A percentile compares a stretch with the other conserved stretches of the same genome.
Evolutionary conservation across 2,797 vertebrate species (phyloP).

Genomic region (Merluccius polli): DNA sequence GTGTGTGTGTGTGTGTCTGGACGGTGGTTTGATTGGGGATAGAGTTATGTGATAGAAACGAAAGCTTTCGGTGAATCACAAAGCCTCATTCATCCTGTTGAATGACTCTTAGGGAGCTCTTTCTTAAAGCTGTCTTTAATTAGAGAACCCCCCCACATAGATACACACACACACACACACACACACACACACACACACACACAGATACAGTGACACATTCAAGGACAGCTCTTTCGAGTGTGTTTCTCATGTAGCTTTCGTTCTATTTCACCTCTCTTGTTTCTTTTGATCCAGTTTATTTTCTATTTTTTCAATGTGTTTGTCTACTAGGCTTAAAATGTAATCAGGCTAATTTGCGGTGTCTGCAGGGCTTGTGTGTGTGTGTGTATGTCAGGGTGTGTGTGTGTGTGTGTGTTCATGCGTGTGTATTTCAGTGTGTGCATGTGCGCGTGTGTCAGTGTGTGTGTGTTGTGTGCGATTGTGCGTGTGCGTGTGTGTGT

Average conservation of each 20-base stretch:
- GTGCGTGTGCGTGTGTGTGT: conserved; percentile 44
- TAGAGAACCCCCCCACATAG: conserved; percentile 38
- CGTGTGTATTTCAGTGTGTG: conserved; percentile 21
- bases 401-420: conserved; percentile 51
- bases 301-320: conserved; percentile 40
- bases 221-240: background rate
- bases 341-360: conserved; percentile 36
- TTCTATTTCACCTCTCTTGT: conserved; percentile 11
- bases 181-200: conserved; percentile 3
- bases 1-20: conserved; percentile 16
- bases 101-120: conserved; percentile 57
- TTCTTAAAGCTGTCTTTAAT: conserved; percentile 69
- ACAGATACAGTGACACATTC: background rate
- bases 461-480: conserved; percentile 49
- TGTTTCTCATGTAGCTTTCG: conserved; percentile 11
- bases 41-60: conserved; percentile 62
- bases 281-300: no score
- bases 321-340: conserved; percentile 38
- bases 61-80: conserved; percentile 69
- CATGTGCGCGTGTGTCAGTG: conserved; percentile 23
- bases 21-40: conserved; percentile 29
- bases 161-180: conserved; percentile 7
- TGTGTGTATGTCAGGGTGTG: conserved; percentile 51
- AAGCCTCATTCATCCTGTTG: conserved; percentile 67
- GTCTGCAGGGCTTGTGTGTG: no score